phyloP scores from a whole-genome alignment of 2,113 vertebrate species.

The Poeciliopsis retropinna region DNA sequence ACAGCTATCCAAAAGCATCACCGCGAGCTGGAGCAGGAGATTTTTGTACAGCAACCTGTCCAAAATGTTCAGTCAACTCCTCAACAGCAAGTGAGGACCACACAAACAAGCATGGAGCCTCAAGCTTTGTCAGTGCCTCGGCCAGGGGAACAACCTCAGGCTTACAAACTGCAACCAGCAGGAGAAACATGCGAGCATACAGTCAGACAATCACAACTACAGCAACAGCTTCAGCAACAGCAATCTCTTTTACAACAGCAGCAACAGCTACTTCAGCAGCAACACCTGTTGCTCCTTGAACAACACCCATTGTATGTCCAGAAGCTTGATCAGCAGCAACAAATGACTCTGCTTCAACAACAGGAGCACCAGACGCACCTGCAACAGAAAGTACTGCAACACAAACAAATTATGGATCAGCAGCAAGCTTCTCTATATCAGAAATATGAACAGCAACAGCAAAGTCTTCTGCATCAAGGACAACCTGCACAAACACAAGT shows the following conservation, averaged over 20 bases:
- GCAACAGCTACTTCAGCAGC: conserved; percentile 47
- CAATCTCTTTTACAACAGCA: conserved; percentile 67
- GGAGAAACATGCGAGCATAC: conserved; percentile 62
- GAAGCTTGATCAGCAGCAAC: conserved; percentile 64
- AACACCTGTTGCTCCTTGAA: conserved; percentile 62
- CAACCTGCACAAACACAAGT: conserved; percentile 44
- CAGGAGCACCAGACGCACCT: conserved; percentile 46
- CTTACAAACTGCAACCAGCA: conserved; percentile 46
- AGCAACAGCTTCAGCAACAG: conserved; percentile 66
- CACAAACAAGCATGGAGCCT: conserved; percentile 48
- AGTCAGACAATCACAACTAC: conserved; percentile 61
- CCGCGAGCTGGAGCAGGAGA: conserved; percentile 66
- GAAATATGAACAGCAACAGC: conserved; percentile 48
- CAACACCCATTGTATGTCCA: conserved; percentile 69
- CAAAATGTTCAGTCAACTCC: conserved; percentile 49
- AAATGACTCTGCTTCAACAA: conserved; percentile 56
- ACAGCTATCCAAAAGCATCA: conserved; percentile 58
- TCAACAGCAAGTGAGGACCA: conserved; percentile 57
- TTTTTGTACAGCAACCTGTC: conserved; percentile 52
- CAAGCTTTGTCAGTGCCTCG: conserved; percentile 28
- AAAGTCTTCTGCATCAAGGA: conserved; percentile 48
- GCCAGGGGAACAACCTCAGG: conserved; percentile 22
- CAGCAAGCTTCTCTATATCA: conserved; percentile 51
- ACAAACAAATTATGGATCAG: conserved; percentile 58
- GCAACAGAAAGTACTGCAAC: conserved; percentile 56